These are phyloP conservation scores for Dendroctonus ponderosae DNA, from an alignment of 1,140 invertebrate genomes.

Conservation along the genomic window DNA sequence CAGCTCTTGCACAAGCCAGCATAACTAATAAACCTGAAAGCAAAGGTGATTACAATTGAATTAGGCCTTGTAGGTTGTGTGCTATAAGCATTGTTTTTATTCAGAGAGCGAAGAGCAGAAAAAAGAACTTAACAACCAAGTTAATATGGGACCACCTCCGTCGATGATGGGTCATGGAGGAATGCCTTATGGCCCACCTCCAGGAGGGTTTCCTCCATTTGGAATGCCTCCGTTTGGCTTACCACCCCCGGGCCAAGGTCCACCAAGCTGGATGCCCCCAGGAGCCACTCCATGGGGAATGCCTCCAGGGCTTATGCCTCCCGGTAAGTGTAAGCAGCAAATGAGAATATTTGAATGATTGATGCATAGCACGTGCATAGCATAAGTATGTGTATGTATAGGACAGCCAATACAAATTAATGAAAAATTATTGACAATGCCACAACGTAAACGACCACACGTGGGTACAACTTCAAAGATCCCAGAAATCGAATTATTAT, in stretches of 20 bases:
- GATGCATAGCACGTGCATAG: too few relatives aligned
- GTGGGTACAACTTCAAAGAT: too few relatives aligned
- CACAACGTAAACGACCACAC: too few relatives aligned
- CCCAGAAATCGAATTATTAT: too few relatives aligned
- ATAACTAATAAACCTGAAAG: conserved; percentile 51
- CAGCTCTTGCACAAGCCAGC: conserved; percentile 51
- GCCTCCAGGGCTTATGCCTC: conserved; percentile 56
- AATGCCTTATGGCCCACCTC: conserved; percentile 60
- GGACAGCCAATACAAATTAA: too few relatives aligned
- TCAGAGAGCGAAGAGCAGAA: conserved; percentile 15
- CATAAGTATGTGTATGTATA: background rate
- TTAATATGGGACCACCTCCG: conserved; percentile 27
- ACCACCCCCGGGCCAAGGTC: conserved; percentile 60
- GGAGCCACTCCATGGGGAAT: conserved; percentile 56
- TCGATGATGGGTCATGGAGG: conserved; percentile 40
- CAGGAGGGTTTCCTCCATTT: conserved; percentile 52
- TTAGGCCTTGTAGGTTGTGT: conserved; percentile 10
- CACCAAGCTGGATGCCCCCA: conserved; percentile 45
- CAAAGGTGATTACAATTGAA: conserved; percentile 47
- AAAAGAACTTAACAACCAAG: background rate
- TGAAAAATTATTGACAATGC: too few relatives aligned
- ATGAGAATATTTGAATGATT: conserved; percentile 41
- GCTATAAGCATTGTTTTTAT: conserved; percentile 7
- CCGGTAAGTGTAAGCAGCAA: conserved; percentile 38
- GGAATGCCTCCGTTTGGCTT: conserved; percentile 66